Conservation (phyloP, 2,888 invertebrate species). For the Lasioglossum leucozonium region DNA sequence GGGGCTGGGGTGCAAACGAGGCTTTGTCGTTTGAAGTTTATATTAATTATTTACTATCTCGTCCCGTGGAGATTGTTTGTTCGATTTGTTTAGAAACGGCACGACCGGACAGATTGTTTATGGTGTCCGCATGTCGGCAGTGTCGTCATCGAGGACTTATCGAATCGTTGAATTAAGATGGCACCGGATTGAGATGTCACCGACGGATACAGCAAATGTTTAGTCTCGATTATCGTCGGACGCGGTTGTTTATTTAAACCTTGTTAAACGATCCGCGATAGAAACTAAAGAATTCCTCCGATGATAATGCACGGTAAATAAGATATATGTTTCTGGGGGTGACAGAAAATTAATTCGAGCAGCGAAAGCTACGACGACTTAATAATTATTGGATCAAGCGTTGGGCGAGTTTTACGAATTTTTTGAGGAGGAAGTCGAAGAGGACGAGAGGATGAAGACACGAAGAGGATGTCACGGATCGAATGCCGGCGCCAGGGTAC, state of each 20-base stretch:
- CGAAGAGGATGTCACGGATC: constrained; percentile 26
- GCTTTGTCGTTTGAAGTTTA: too few species aligned
- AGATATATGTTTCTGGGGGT: not conserved
- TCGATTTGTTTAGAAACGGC: too few species aligned
- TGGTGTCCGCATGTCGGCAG: constrained; percentile 30
- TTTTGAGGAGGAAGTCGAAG: not conserved
- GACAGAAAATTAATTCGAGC: too few species aligned
- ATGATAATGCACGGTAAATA: not conserved
- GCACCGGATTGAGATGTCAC: constrained; percentile 20
- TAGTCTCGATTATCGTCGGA: constrained; percentile 48
- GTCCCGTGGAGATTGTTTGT: too few species aligned
- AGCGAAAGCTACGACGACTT: too few species aligned
- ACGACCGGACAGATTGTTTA: constrained; percentile 3
- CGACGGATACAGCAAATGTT: constrained; percentile 57
- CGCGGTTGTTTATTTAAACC: constrained; percentile 25
- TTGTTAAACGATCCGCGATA: not conserved
- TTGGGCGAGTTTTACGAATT: not conserved
- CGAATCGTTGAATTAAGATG: constrained; percentile 25
- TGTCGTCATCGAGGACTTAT: constrained; percentile 33
- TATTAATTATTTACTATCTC: too few species aligned
- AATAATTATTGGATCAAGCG: too few species aligned
- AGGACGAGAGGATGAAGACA: not conserved
- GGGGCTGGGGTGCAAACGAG: too few species aligned
- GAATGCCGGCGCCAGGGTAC: constrained; percentile 64
- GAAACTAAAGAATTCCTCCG: not conserved